Base-by-base conservation (phyloP, 2,797 vertebrate species). In the Manis pentadactyla region DNA sequence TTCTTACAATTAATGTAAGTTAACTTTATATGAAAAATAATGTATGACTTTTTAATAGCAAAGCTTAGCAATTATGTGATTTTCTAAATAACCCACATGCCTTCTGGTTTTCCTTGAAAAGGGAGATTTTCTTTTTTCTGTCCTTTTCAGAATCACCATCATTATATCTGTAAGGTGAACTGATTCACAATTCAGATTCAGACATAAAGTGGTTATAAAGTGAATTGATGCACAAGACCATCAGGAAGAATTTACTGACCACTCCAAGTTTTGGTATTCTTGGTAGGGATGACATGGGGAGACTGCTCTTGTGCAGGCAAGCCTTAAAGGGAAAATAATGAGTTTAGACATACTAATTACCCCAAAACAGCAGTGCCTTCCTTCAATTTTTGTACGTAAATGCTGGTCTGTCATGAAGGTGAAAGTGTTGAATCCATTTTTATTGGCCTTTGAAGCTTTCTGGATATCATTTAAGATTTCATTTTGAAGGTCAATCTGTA, bases 21-120 rank as follows among this genome's bases (percentile, higher is more conserved):
- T 93, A 87, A 29, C 31, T 82, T 78, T 66, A 79, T 55, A 86
- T 90, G 31, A 86, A 21, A 77, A 86, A 86, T 83, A 42, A 42
- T 14, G 8, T 19, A 51, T 27, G 8, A 55, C 34, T 82, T 91
- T 93, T 74, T 90, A 64, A 29, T 68, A 71, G 13, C 37, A 90
- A 4, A 18, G 0, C 31, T 86, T 79, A 78, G 9, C 19, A 25
- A 19, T 46, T 82, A 49, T 77, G 51, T 59, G 25, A 4, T 63
- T 92, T 88, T 87, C 31, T 83, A 42, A 94, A 78, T 64, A 92
- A 18, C 4, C 3, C 12, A 2, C 5, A 55, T 46, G 6, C 17
- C 92, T 96, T 78, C 19, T 55, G 3, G 23, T 64, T 59, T 82
- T 89, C 53, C 68, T 78, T 59, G 61, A 12, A 55, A 94, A 84